A percentile compares a stretch with the other conserved stretches of the same genome.
phyloP scores from a whole-genome alignment of 1,140 invertebrate genomes.

The Conus betulinus region DNA sequence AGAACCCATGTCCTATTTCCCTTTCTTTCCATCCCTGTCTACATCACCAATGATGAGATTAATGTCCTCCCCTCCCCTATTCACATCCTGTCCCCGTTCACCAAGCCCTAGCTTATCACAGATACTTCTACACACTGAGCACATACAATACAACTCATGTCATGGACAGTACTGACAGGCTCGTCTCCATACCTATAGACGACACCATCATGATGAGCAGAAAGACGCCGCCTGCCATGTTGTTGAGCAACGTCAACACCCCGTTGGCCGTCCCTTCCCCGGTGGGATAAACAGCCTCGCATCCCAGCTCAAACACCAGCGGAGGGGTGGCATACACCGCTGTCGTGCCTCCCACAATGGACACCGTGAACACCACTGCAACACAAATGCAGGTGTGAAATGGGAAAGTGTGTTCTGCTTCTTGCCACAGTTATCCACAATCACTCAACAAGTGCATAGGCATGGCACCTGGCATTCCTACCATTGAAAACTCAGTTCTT shows the following conservation, averaged over 20 bases:
- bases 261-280: conserved; percentile 78
- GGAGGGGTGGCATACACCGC: conserved; percentile 74
- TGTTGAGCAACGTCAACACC: conserved; percentile 76
- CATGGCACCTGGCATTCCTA: neutral
- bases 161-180: neutral
- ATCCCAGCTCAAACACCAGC: conserved; percentile 77
- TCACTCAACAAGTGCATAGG: neutral
- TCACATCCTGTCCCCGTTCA: too few species aligned
- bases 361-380: conserved; percentile 33
- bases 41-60: too few species aligned
- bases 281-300: conserved; percentile 78
- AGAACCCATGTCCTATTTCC: too few species aligned
- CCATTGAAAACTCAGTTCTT: too few species aligned
- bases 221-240: conserved; percentile 74
- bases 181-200: conserved; percentile 48
- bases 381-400: neutral
- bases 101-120: too few species aligned
- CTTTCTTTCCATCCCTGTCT: too few species aligned
- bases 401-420: neutral
- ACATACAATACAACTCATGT: too few species aligned
- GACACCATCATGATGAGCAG: conserved; percentile 74
- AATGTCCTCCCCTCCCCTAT: too few species aligned
- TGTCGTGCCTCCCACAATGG: conserved; percentile 27
- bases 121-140: too few species aligned
- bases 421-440: neutral